phyloP scores from a whole-genome alignment of 2,113 vertebrate genomes.

The Panurus biarmicus region DNA sequence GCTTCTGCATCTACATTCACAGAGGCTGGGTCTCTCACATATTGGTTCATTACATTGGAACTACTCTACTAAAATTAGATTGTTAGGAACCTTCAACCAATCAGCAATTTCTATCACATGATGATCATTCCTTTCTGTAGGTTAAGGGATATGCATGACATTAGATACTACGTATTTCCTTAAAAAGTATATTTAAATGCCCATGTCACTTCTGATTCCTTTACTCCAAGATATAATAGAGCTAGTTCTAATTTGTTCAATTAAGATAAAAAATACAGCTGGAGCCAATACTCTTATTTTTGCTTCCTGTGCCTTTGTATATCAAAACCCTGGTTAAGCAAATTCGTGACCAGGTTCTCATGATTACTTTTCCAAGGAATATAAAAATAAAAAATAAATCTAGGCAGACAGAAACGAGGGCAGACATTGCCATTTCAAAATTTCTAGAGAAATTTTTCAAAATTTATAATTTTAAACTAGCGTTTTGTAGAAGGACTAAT shows the following conservation, averaged over 20 bases:
- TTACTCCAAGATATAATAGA: background rate
- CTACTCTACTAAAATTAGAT: background rate
- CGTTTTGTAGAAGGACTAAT: background rate
- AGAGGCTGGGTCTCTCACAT: background rate
- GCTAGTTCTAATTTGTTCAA: constrained; percentile 10
- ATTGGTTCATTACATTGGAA: background rate
- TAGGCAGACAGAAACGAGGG: background rate
- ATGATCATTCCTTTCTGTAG: constrained; percentile 3
- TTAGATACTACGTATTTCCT: background rate
- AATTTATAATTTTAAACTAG: background rate
- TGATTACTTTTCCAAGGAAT: background rate
- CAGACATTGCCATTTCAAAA: background rate
- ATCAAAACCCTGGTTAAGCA: background rate
- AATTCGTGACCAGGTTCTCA: background rate
- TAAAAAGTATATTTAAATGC: constrained; percentile 40
- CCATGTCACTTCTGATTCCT: background rate
- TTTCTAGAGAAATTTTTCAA: background rate
- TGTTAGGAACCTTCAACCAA: background rate
- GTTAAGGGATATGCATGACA: background rate
- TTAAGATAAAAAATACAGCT: background rate
- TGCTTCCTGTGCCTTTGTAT: background rate
- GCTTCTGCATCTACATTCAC: background rate
- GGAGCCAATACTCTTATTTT: background rate
- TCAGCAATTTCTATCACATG: background rate
- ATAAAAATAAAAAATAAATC: background rate